These are phyloP conservation scores for Parazoanthus darwini DNA, from an alignment of 92 coral and sea anemone species.

Conservation along the genomic window DNA sequence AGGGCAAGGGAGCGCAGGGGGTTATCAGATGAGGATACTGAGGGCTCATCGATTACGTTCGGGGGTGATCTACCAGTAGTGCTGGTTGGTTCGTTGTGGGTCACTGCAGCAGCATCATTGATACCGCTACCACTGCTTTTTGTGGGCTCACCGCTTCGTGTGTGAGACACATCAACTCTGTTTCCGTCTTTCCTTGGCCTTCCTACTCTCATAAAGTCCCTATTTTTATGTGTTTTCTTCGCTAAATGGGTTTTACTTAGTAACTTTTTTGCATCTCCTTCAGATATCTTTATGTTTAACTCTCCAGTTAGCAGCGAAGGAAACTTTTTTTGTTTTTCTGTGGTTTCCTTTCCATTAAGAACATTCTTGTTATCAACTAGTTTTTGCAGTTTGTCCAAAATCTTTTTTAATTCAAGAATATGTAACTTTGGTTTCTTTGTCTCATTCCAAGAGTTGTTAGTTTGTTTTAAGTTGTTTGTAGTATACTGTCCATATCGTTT, in stretches of 20 bases:
- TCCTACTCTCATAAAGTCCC: neutral
- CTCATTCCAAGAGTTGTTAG: neutral
- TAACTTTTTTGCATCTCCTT: neutral
- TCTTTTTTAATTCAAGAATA: neutral
- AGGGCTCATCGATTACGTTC: neutral
- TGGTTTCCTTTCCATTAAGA: neutral
- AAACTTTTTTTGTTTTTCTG: neutral
- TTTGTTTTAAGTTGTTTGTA: neutral
- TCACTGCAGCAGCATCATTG: neutral
- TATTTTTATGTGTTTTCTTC: neutral
- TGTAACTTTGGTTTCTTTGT: neutral
- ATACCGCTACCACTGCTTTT: neutral
- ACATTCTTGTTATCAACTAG: neutral
- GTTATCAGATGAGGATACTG: neutral
- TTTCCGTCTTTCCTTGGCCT: neutral
- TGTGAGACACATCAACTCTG: too few relatives aligned
- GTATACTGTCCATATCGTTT: neutral
- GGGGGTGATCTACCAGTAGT: neutral
- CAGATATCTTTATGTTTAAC: constrained; percentile 11
- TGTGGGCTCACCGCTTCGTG: constrained; percentile 1
- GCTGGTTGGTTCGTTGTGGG: neutral
- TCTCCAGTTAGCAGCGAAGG: constrained; percentile 10
- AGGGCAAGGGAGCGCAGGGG: neutral
- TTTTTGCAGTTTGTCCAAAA: neutral
- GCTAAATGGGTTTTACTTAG: neutral